phyloP scores from a whole-genome alignment of 2,888 invertebrate genomes.

The Eudemis profundana region DNA sequence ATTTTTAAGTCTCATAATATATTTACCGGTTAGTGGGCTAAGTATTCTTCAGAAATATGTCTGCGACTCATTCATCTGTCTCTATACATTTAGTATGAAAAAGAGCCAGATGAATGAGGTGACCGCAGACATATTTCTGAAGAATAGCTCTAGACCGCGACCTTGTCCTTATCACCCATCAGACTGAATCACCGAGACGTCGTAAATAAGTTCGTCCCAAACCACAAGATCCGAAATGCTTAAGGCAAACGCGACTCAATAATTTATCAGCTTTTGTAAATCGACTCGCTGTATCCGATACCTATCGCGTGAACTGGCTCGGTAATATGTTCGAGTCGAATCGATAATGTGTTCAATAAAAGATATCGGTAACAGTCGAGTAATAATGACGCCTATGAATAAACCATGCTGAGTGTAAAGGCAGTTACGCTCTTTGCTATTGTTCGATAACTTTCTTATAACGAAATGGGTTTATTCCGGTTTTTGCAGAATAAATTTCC shows the following conservation, averaged over 20 bases:
- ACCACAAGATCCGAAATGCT: constrained; percentile 40
- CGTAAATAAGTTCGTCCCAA: constrained; percentile 40
- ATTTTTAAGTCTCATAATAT: neutral
- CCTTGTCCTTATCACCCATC: constrained; percentile 29
- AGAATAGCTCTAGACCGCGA: too few relatives aligned
- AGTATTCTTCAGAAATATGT: too few relatives aligned
- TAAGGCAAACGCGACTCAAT: constrained; percentile 39
- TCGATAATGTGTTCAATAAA: constrained; percentile 42
- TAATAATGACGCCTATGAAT: constrained; percentile 36
- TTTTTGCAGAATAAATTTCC: neutral
- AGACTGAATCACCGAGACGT: constrained; percentile 10
- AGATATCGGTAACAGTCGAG: constrained; percentile 35
- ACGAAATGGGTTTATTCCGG: neutral
- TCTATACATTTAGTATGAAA: too few relatives aligned
- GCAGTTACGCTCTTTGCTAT: constrained; percentile 13
- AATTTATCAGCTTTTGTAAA: constrained; percentile 44
- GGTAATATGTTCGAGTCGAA: constrained; percentile 37
- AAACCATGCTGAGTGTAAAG: constrained; percentile 23
- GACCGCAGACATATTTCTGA: too few relatives aligned
- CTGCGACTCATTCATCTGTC: too few relatives aligned
- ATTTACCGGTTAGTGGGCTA: neutral
- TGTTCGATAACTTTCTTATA: constrained; percentile 10
- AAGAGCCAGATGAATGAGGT: too few relatives aligned
- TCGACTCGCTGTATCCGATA: constrained; percentile 41
- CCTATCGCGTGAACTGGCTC: constrained; percentile 39